Base-by-base conservation (phyloP, 1,140 invertebrate species). In the Dolichoris vasculosae region DNA sequence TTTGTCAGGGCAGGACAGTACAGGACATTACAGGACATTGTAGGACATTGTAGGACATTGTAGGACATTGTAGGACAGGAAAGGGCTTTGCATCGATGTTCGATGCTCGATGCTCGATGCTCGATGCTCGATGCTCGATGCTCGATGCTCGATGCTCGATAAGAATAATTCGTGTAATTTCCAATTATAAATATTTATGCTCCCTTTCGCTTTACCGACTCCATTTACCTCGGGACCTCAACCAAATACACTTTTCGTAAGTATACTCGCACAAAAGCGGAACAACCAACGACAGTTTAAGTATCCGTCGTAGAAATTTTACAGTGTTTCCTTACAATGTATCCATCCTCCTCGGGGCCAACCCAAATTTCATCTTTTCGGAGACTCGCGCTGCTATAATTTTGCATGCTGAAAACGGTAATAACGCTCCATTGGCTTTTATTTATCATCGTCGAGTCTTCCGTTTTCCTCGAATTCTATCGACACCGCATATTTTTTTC, bases 1-100 rank as follows among this genome's bases (percentile, higher is more conserved):
- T 82, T 85, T 76, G 67, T 85, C 78, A 35, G 71, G 8, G 26
- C 20, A 32, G 51, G n/a, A n/a, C n/a, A n/a, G n/a, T n/a, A n/a
- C n/a, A n/a, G n/a, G n/a, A n/a, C n/a, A n/a, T n/a, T n/a, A n/a
- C n/a, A n/a, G n/a, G n/a, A n/a, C n/a, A n/a, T n/a, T n/a, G n/a
- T n/a, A n/a, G n/a, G n/a, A n/a, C n/a, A n/a, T n/a, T n/a, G n/a
- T n/a, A n/a, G n/a, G n/a, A n/a, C n/a, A n/a, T n/a, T n/a, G n/a
- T n/a, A n/a, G n/a, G n/a, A n/a, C n/a, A n/a, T n/a, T n/a, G n/a
- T n/a, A n/a, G n/a, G n/a, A n/a, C 78, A 35, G 71, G 8, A 15
- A 9, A 32, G 51, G 26, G n/a, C 63, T 78, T 78, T 51, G 75
- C 75, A 55, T 67, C 63, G 75, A 51, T 40, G 15, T 32, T 78